phyloP scores from a whole-genome alignment of 2,797 vertebrate genomes.

The Lacerta viridis region DNA sequence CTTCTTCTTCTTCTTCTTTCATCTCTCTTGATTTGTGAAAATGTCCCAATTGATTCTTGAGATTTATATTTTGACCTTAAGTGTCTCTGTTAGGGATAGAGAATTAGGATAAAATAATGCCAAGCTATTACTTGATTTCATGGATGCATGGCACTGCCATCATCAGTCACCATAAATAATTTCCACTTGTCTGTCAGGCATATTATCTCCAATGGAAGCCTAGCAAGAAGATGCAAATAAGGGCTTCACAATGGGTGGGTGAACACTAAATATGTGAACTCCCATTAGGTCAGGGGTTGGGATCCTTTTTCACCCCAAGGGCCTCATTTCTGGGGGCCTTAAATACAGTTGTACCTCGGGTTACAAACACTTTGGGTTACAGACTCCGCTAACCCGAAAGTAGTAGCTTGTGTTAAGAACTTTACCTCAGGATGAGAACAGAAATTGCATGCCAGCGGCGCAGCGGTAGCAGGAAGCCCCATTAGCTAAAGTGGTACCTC shows the following conservation, averaged over 20 bases:
- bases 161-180: background rate
- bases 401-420: no score
- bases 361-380: no score
- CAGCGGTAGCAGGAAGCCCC: no score
- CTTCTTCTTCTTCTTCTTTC: background rate
- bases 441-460: no score
- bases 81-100: background rate
- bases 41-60: background rate
- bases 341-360: no score
- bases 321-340: no score
- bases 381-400: no score
- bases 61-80: background rate
- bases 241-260: background rate
- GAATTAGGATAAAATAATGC: background rate
- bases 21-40: constrained; percentile 18
- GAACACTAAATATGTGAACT: background rate
- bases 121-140: background rate
- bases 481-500: no score
- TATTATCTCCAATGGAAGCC: background rate
- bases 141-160: background rate
- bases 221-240: background rate
- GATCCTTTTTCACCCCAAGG: no score
- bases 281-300: no score
- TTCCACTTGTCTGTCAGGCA: background rate
- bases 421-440: no score